Percentiles rank a stretch among this genome's conserved stretches.
Conservation (phyloP, 2,113 vertebrate species). For the Oryzias melastigma region DNA sequence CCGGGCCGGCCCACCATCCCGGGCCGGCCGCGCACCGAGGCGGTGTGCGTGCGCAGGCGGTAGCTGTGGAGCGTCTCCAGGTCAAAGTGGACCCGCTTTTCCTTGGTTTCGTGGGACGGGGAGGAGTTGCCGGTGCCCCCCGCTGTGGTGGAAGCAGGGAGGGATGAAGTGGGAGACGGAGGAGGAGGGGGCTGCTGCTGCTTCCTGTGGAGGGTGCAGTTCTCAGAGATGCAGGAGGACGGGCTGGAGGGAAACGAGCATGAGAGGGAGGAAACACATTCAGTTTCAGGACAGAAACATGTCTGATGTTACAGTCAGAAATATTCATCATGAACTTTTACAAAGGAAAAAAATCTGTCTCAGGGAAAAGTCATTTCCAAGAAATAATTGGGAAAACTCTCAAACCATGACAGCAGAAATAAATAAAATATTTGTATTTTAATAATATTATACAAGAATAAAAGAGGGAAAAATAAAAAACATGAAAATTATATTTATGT, state of each 20-base stretch:
- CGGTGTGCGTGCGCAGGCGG: slow-evolving; percentile 73
- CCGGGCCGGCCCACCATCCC: slow-evolving; percentile 68
- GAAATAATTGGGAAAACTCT: no score
- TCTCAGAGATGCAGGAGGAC: slow-evolving; percentile 78
- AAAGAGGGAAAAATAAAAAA: no score
- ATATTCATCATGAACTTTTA: no score
- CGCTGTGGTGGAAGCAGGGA: slow-evolving; percentile 30
- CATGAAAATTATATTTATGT: no score
- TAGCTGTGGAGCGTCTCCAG: slow-evolving; percentile 79
- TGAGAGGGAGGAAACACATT: slow-evolving; percentile 21
- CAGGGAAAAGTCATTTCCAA: no score
- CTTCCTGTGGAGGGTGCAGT: slow-evolving; percentile 77
- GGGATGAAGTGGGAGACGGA: slow-evolving; percentile 56
- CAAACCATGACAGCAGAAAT: no score
- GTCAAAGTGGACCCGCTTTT: slow-evolving; percentile 79
- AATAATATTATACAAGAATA: no score
- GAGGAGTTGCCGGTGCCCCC: slow-evolving; percentile 49
- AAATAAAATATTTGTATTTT: no score
- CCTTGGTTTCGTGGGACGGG: slow-evolving; percentile 63
- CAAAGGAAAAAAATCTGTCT: no score
- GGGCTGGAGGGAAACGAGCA: slow-evolving; percentile 57
- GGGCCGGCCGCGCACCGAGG: slow-evolving; percentile 57
- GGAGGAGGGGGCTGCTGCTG: slow-evolving; percentile 70
- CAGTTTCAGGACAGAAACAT: not conserved
- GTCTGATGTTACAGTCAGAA: no score